Base-by-base conservation (phyloP, 2,797 vertebrate species). In the Botia kubotai region DNA sequence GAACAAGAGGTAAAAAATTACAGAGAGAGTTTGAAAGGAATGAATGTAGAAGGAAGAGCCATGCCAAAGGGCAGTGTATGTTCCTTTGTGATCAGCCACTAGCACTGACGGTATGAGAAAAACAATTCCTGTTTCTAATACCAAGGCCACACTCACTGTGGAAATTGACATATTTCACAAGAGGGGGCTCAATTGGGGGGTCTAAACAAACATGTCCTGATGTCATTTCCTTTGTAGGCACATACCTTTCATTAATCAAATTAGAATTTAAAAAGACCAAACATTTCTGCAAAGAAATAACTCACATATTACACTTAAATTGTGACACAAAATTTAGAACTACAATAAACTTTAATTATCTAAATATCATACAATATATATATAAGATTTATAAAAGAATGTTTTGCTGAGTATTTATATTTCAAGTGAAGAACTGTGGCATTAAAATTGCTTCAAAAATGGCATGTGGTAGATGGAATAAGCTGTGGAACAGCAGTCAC, bases 31-130 rank as follows among this genome's bases (percentile, higher is more conserved):
- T 21, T 33, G 62, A 66, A 33, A 74, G 83, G 72, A 86, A 87
- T 86, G 80, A 85, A 80, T 78, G 80, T 84, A 74, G 73, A 68
- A 67, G 87, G 91, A 86, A 88, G 87, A 90, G 90, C 86, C 81
- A 84, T 89, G 88, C 87, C 89, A 93, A 92, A 89, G 87, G 87
- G 83, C 88, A 89, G 85, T 86, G 79, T 87, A 86, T 90, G 87
- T 82, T 89, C 79, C 79, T 85, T 79, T 55, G 81, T 89, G 87
- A 90, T 92, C 88, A 88, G 87, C 87, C 80, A 87, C 79, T 83
- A 80, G 79, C 33, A 33, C 71, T 67, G 26, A 43, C 71, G 60
- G 77, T 81, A 85, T 58, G 82, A 89, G 87, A 33, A 87, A 80
- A 90, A 90, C 87, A 90, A 84, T 87, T 91, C 91, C 89, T 88